These are phyloP conservation scores for Ceryle rudis DNA, from an alignment of 2,797 vertebrate species.

Conservation along the genomic window DNA sequence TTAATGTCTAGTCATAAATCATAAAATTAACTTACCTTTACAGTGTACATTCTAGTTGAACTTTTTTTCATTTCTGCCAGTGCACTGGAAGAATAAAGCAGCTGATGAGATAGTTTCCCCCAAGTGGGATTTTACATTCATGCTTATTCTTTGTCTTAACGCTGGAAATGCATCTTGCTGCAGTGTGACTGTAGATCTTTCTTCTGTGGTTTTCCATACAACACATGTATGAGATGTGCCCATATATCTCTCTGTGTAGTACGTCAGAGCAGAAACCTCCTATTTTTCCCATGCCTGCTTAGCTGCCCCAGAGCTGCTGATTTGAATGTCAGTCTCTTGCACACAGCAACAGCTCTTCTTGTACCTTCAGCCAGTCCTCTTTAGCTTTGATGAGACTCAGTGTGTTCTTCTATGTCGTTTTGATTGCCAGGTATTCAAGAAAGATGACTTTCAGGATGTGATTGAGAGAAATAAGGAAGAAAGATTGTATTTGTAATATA, in stretches of 20 bases:
- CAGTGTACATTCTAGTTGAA: background rate
- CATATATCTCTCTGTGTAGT: background rate
- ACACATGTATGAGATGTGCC: background rate
- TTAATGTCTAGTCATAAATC: background rate
- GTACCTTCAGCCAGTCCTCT: background rate
- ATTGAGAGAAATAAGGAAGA: background rate
- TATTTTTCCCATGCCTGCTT: background rate
- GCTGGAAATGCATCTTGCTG: background rate
- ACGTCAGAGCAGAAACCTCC: background rate
- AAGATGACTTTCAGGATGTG: background rate
- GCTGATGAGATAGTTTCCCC: background rate
- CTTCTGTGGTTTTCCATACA: background rate
- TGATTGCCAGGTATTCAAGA: background rate
- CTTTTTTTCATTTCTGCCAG: background rate
- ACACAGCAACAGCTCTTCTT: background rate
- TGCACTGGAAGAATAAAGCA: background rate
- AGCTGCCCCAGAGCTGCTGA: background rate
- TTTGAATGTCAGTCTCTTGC: background rate
- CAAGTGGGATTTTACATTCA: background rate
- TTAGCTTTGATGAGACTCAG: background rate
- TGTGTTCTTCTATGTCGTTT: background rate
- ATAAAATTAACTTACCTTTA: background rate
- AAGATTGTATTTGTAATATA: background rate
- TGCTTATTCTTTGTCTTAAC: background rate
- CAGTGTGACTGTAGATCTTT: background rate